phyloP scores from a whole-genome alignment of 2,113 vertebrate genomes.

The Pelmatolapia mariae region DNA sequence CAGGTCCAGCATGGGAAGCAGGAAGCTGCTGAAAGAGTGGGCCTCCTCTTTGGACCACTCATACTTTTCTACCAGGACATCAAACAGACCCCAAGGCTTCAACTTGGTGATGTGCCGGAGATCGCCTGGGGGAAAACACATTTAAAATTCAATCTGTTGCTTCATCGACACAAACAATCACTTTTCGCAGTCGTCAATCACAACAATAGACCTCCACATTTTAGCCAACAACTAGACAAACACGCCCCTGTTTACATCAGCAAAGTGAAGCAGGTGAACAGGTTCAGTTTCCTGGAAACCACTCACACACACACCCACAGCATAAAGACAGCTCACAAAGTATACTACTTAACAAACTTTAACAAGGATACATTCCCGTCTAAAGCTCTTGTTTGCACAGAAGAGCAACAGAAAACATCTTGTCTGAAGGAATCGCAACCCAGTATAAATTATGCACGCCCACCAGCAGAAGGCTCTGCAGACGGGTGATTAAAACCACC shows the following conservation, averaged over 20 bases:
- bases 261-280: background rate
- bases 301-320: background rate
- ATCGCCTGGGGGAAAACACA: conserved; percentile 75
- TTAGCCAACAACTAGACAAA: background rate
- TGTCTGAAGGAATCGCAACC: background rate
- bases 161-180: background rate
- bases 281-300: background rate
- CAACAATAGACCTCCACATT: background rate
- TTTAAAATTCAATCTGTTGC: background rate
- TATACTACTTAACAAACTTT: background rate
- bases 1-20: conserved; percentile 94
- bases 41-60: conserved; percentile 93
- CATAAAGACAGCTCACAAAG: background rate
- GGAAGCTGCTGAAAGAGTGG: conserved; percentile 87
- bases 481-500: background rate
- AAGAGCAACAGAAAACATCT: background rate
- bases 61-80: conserved; percentile 94
- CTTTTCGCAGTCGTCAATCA: background rate
- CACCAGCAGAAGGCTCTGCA: background rate
- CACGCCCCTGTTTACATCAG: background rate
- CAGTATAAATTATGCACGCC: background rate
- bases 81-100: conserved; percentile 93
- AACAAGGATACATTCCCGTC: background rate
- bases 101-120: conserved; percentile 96
- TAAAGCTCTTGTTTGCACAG: background rate